A percentile compares a stretch with the other conserved stretches of the same genome.
phyloP scores from a whole-genome alignment of 2,113 vertebrate species.

The Dipodomys spectabilis region DNA sequence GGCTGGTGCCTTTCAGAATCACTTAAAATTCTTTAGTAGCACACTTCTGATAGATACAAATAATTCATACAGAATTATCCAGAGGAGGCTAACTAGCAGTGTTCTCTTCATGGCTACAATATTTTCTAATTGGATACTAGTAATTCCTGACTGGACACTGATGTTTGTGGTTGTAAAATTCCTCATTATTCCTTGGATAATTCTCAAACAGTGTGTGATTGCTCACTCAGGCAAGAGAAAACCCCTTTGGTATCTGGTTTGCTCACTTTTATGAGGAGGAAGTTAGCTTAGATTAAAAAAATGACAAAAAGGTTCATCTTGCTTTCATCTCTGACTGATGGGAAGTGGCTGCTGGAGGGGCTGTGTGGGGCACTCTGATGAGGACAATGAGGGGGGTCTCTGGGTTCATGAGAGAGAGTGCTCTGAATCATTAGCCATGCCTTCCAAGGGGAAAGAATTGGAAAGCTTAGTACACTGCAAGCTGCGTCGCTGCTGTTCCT shows the following conservation, averaged over 20 bases:
- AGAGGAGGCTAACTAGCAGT: neutral
- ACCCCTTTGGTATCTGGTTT: neutral
- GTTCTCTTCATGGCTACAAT: neutral
- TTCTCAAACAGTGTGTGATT: fast-evolving
- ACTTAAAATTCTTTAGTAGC: neutral
- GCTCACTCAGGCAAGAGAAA: neutral
- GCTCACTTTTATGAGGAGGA: neutral
- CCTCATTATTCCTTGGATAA: neutral
- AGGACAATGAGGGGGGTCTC: neutral
- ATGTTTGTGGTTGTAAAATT: neutral
- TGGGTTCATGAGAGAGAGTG: no score
- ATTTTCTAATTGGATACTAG: neutral
- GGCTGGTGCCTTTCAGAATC: neutral
- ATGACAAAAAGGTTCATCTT: neutral
- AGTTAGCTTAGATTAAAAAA: neutral
- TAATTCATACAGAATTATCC: neutral
- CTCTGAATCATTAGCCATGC: neutral
- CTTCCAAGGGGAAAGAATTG: neutral
- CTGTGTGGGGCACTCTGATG: neutral
- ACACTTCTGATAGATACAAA: neutral
- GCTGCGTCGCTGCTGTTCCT: neutral
- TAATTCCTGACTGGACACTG: neutral
- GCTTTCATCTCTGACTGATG: neutral
- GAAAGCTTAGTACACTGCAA: neutral
- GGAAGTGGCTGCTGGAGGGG: neutral